Evolutionary conservation across 2,113 vertebrate genomes (phyloP), one percentile per base, ranked within the genome.

Genomic region (Paramisgurnus dabryanus): DNA sequence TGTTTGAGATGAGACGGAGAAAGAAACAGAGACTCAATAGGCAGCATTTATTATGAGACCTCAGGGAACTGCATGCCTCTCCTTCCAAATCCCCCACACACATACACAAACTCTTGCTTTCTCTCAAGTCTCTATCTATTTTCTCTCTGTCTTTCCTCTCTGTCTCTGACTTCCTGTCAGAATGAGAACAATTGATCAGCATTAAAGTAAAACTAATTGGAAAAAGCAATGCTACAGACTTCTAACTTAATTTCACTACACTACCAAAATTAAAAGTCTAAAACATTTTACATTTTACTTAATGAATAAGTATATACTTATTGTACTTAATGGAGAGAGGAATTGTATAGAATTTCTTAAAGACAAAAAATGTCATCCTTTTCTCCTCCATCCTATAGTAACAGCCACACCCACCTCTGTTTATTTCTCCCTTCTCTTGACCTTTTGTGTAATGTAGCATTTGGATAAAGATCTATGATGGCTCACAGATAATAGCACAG

Each of bases 361-460:
- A 2, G 27, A 34, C 27, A 34, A 34, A 34, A 34, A 34, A 34
- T 34, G 3, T 2, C 1, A 3, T 34, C 27, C 27, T 34, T 34
- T 34, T 34, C 3, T 2, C 27, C 27, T 34, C 27, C 12, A 12
- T 13, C 53, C 53, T 57, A 17, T 4, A 17, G 15, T 57, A 57
- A 18, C 2, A 58, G 2, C 5, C 17, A 18, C 55, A 58, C 45
- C 45, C 55, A n/a, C 55, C 13, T 9, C 27, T 55, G 9, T n/a
- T 2, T 39, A 45, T 63, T 0, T 70, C 15, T 65, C 58, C 67
- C 34, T 64, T 47, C 55, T 53, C 34, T 43, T 89, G 90, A 91
- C 89, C 89, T 91, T 93, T 90, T 11, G 76, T 86, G 79, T 89
- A 91, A 90, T 91, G 64, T 68, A 81, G 84, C 61, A 40, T 88